These are phyloP conservation scores for Polypterus senegalus DNA, from an alignment of 2,113 vertebrate genomes.

Conservation along the genomic window DNA sequence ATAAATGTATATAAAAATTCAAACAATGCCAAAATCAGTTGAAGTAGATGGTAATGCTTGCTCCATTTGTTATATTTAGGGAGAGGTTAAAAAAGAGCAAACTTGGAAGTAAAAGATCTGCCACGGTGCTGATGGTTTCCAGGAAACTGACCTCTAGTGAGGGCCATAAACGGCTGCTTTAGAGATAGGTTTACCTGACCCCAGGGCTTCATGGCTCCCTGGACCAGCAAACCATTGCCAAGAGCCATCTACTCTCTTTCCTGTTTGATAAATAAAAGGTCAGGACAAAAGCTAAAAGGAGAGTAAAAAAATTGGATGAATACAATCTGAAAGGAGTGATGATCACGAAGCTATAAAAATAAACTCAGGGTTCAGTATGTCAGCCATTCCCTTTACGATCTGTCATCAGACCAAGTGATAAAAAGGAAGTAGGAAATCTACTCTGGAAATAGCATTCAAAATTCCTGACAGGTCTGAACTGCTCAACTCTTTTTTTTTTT, in stretches of 20 bases:
- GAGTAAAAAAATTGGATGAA: background rate
- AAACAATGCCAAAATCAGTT: background rate
- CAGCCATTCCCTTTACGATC: too few relatives aligned
- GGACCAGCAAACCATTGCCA: background rate
- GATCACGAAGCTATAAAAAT: too few relatives aligned
- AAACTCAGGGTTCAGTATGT: too few relatives aligned
- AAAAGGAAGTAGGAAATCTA: too few relatives aligned
- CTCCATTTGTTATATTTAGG: background rate
- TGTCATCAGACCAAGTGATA: too few relatives aligned
- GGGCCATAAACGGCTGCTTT: constrained; percentile 35
- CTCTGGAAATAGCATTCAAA: too few relatives aligned
- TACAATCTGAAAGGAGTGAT: too few relatives aligned
- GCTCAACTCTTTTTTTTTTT: too few relatives aligned
- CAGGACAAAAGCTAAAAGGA: too few relatives aligned
- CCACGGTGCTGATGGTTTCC: background rate
- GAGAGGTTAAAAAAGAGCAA: background rate
- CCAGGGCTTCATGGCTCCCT: constrained; percentile 22
- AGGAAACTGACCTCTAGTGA: background rate
- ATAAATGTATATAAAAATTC: background rate
- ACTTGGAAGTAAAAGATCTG: background rate
- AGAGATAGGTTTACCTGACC: constrained; percentile 36
- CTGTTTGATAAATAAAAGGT: too few relatives aligned
- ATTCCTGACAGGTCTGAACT: too few relatives aligned
- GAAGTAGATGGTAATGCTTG: background rate
- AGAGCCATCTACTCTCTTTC: too few relatives aligned